phyloP scores from a whole-genome alignment of 2,113 vertebrate genomes.

The Grammomys dolichurus region DNA sequence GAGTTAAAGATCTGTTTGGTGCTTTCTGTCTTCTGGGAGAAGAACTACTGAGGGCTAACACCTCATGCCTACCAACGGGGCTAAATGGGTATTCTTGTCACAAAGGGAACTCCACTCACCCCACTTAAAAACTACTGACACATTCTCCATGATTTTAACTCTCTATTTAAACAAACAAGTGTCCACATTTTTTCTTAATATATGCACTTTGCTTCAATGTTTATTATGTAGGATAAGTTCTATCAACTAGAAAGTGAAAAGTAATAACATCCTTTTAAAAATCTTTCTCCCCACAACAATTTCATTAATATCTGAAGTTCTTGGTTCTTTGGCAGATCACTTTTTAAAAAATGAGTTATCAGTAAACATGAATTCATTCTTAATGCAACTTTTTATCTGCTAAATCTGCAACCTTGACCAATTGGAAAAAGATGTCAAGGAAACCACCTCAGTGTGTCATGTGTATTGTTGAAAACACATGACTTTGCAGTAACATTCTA shows the following conservation, averaged over 20 bases:
- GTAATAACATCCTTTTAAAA: constrained; percentile 45
- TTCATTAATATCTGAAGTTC: constrained; percentile 66
- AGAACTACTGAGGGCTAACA: background rate
- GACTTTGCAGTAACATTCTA: constrained; percentile 61
- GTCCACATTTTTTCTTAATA: constrained; percentile 51
- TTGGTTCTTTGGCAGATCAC: constrained; percentile 72
- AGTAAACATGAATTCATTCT: constrained; percentile 59
- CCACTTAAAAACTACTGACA: constrained; percentile 45
- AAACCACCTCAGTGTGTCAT: constrained; percentile 50
- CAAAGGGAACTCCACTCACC: constrained; percentile 50
- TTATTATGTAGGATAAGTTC: background rate
- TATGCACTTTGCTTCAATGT: constrained; percentile 26
- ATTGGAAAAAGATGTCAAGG: constrained; percentile 52
- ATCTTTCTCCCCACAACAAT: background rate
- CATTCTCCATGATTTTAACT: constrained; percentile 12
- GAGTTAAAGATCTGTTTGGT: constrained; percentile 19
- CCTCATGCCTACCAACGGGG: constrained; percentile 14
- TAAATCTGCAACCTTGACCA: constrained; percentile 50
- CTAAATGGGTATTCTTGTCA: constrained; percentile 49
- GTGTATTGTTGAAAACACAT: constrained; percentile 47
- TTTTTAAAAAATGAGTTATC: constrained; percentile 33
- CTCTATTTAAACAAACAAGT: constrained; percentile 49
- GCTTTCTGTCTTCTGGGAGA: constrained; percentile 29
- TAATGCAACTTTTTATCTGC: constrained; percentile 38
- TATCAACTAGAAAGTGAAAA: constrained; percentile 56